Evolutionary conservation across 2,888 invertebrate species (phyloP).

Genomic region (Mimachlamys varia): DNA sequence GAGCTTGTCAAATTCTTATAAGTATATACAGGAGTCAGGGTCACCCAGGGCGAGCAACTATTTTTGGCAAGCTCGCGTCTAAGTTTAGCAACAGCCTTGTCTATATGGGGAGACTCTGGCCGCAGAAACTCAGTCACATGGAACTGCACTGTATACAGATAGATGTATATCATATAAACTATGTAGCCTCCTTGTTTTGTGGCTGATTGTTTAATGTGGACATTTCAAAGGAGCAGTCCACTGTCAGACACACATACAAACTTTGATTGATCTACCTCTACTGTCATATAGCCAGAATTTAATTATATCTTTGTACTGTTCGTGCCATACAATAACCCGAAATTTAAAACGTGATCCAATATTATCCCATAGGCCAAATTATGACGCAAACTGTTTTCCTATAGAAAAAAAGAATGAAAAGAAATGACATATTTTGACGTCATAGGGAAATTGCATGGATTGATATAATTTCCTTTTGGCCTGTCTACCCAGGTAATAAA

Average conservation of each 20-base stretch:
- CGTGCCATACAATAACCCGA: background rate
- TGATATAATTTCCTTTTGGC: background rate
- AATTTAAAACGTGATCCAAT: background rate
- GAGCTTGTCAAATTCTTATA: slow-evolving; percentile 11
- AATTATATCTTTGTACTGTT: slow-evolving; percentile 21
- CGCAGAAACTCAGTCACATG: background rate
- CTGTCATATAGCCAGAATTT: slow-evolving; percentile 19
- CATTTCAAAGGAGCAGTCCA: background rate
- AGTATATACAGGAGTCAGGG: background rate
- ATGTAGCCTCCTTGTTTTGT: background rate
- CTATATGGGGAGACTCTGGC: background rate
- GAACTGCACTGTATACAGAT: background rate
- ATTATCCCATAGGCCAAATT: slow-evolving; percentile 7
- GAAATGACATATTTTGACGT: slow-evolving; percentile 22
- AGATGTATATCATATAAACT: background rate
- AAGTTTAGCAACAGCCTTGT: slow-evolving; percentile 20
- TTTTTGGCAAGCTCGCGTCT: background rate
- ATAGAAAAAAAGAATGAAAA: background rate
- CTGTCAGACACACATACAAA: background rate
- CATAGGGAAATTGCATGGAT: background rate
- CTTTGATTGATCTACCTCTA: background rate
- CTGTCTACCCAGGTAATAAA: background rate
- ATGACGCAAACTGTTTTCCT: background rate
- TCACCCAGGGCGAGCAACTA: background rate
- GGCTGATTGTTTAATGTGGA: background rate